Evolutionary conservation across 2,113 vertebrate species (phyloP).

Genomic region (Clupea harengus): DNA sequence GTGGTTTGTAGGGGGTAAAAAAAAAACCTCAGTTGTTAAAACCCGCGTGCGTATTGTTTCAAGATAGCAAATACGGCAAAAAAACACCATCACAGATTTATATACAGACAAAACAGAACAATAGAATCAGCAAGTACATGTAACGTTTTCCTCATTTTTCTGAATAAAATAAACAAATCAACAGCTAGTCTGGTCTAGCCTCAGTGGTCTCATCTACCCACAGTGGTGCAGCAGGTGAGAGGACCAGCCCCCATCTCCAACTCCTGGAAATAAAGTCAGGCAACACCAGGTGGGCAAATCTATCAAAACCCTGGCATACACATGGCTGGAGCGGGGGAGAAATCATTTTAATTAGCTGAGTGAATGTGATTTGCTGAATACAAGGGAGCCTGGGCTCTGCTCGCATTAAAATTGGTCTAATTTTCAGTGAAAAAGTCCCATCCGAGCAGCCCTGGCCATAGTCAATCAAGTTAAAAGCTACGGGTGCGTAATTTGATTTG

Average conservation of each 20-base stretch:
- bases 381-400: constrained; percentile 77
- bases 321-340: constrained; percentile 59
- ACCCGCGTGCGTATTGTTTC: neutral
- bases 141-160: neutral
- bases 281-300: constrained; percentile 91
- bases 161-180: neutral
- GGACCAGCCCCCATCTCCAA: neutral
- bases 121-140: neutral
- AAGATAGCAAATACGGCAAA: neutral
- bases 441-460: constrained; percentile 93
- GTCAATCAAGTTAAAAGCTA: constrained; percentile 99
- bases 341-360: constrained; percentile 99
- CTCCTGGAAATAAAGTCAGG: constrained; percentile 49
- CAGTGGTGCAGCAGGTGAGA: neutral
- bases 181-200: neutral
- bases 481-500: constrained; percentile 99
- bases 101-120: neutral
- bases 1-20: neutral
- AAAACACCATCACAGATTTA: neutral
- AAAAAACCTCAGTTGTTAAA: neutral
- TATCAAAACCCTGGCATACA: constrained; percentile 77
- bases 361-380: constrained; percentile 93
- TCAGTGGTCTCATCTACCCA: neutral
- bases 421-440: constrained; percentile 97
- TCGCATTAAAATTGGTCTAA: constrained; percentile 98